Conservation (phyloP, 2,797 vertebrate species). For the Channa striata region DNA sequence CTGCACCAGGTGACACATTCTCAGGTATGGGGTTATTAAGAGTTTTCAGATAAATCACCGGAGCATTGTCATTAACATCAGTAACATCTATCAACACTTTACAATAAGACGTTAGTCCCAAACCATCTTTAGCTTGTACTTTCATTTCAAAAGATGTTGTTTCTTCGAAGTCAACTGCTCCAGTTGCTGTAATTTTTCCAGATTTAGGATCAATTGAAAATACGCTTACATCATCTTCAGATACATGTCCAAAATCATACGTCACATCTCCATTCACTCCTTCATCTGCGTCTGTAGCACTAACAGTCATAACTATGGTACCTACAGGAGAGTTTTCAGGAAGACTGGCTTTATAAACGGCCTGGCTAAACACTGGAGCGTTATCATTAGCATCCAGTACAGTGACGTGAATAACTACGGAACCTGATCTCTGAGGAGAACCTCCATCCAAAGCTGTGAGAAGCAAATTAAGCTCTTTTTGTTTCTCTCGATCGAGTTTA, state of each 20-base stretch:
- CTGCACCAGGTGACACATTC: conserved; percentile 69
- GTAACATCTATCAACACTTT: conserved; percentile 67
- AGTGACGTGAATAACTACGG: conserved; percentile 62
- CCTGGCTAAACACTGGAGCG: conserved; percentile 77
- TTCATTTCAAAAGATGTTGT: not conserved
- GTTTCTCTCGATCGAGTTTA: conserved; percentile 49
- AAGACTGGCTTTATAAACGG: conserved; percentile 75
- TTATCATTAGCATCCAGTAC: conserved; percentile 84
- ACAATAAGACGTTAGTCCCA: conserved; percentile 65
- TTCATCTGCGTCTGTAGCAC: conserved; percentile 77
- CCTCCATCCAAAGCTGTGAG: conserved; percentile 68
- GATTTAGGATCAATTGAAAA: conserved; percentile 51
- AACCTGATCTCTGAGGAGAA: conserved; percentile 64
- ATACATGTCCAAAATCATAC: conserved; percentile 61
- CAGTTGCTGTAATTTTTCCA: conserved; percentile 41
- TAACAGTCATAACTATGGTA: conserved; percentile 45
- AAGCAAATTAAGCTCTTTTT: conserved; percentile 28
- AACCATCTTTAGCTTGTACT: conserved; percentile 65
- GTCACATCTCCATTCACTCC: conserved; percentile 77
- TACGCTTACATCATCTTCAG: conserved; percentile 1
- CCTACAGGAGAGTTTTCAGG: conserved; percentile 72
- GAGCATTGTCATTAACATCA: conserved; percentile 78
- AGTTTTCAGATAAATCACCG: conserved; percentile 80
- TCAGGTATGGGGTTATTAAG: conserved; percentile 76
- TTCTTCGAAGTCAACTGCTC: conserved; percentile 25